Percentiles rank a stretch among this genome's conserved stretches.
These are phyloP conservation scores for Anthopleura sola DNA, from an alignment of 64 coral and sea anemone species.

Conservation along the genomic window DNA sequence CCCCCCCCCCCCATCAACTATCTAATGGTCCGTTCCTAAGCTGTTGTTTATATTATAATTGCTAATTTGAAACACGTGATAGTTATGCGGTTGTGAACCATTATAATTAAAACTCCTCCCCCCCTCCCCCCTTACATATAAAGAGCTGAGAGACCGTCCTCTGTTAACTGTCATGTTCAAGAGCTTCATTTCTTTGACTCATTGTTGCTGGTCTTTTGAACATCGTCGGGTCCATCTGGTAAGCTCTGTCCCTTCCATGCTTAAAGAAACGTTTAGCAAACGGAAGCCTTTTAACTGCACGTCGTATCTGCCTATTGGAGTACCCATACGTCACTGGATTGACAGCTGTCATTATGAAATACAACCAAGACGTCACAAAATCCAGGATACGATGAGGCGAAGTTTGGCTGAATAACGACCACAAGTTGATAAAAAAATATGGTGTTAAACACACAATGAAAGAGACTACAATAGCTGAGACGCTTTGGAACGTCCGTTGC, in stretches of 20 bases:
- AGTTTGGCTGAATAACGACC: constrained; percentile 41
- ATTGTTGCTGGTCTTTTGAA: no score
- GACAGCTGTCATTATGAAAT: constrained; percentile 54
- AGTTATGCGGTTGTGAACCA: no score
- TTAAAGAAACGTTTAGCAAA: neutral
- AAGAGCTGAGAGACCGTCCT: no score
- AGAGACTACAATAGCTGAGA: constrained; percentile 31
- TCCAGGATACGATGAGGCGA: constrained; percentile 55
- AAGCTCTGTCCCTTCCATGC: neutral
- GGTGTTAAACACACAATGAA: constrained; percentile 58
- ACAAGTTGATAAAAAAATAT: constrained; percentile 48
- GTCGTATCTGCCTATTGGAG: constrained; percentile 72
- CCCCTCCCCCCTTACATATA: no score
- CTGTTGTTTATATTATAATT: no score
- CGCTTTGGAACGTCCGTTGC: constrained; percentile 75
- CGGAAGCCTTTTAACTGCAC: constrained; percentile 39
- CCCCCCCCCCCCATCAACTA: no score
- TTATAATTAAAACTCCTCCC: no score
- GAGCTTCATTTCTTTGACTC: neutral
- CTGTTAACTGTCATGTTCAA: neutral
- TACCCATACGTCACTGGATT: constrained; percentile 78
- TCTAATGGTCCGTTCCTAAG: no score
- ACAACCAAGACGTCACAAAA: constrained; percentile 66
- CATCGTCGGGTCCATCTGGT: neutral
- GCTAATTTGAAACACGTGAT: no score